phyloP scores from a whole-genome alignment of 92 coral and sea anemone genomes.

The Blastomussa wellsi region DNA sequence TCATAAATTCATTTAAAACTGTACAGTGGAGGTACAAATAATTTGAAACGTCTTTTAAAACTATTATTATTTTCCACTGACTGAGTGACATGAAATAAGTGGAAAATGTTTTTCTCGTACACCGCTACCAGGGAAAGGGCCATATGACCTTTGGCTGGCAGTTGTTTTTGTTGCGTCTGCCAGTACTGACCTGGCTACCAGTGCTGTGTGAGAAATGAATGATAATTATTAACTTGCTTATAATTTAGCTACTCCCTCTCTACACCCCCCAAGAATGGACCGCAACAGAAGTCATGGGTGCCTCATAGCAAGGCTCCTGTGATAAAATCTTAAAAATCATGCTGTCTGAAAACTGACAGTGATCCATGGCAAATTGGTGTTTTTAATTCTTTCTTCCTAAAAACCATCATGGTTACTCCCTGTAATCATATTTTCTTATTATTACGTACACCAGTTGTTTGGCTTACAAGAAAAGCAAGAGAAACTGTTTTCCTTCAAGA shows the following conservation, averaged over 20 bases:
- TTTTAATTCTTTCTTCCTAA: not conserved
- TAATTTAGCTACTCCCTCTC: not conserved
- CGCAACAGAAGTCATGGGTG: no score
- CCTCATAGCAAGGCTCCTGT: no score
- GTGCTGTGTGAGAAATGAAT: no score
- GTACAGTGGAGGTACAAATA: constrained; percentile 8
- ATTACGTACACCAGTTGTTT: no score
- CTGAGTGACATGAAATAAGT: no score
- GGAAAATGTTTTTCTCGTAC: no score
- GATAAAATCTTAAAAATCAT: not conserved
- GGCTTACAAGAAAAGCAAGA: not conserved
- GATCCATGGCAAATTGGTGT: not conserved
- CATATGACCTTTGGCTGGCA: no score
- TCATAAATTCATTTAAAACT: constrained; percentile 7
- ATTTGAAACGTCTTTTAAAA: not conserved
- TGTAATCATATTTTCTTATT: no score
- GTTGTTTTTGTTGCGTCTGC: no score
- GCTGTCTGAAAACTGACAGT: not conserved
- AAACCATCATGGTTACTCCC: not conserved
- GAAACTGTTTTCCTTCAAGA: not conserved
- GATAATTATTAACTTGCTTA: not conserved
- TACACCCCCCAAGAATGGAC: not conserved
- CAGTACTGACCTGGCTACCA: no score
- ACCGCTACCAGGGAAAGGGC: no score
- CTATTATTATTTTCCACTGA: not conserved